These are phyloP conservation scores for Callimorpha dominula DNA, from an alignment of 2,888 invertebrate genomes.

Conservation along the genomic window DNA sequence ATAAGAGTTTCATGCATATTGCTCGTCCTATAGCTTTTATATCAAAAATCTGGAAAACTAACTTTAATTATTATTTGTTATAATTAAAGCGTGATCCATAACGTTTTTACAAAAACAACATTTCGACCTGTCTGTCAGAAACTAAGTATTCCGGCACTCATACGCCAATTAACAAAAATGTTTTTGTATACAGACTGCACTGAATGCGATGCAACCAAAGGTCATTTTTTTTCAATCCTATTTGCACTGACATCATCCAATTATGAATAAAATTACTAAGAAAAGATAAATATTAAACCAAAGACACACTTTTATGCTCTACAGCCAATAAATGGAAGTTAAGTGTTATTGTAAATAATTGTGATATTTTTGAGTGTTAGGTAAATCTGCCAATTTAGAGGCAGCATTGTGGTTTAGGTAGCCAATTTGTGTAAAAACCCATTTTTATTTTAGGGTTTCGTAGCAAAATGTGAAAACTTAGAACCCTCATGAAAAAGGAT, in stretches of 20 bases:
- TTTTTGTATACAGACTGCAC: slow-evolving; percentile 45
- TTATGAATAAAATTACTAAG: slow-evolving; percentile 67
- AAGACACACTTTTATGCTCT: slow-evolving; percentile 11
- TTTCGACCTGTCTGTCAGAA: slow-evolving; percentile 34
- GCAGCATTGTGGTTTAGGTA: background rate
- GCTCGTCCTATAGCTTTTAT: slow-evolving; percentile 4
- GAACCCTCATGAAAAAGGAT: background rate
- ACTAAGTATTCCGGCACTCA: slow-evolving; percentile 13
- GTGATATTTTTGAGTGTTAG: background rate
- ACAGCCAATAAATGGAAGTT: background rate
- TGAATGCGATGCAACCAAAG: slow-evolving; percentile 39
- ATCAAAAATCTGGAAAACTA: background rate
- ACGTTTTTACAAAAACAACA: slow-evolving; percentile 31
- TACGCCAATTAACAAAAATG: slow-evolving; percentile 37
- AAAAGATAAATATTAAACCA: slow-evolving; percentile 47
- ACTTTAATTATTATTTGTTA: background rate
- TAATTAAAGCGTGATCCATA: slow-evolving; percentile 13
- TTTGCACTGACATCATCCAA: slow-evolving; percentile 75
- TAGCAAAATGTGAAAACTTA: background rate
- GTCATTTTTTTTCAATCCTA: slow-evolving; percentile 48
- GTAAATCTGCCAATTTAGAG: background rate
- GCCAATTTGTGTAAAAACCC: background rate
- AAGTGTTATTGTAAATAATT: background rate
- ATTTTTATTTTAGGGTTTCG: background rate
- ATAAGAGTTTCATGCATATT: slow-evolving; percentile 4